A percentile compares a stretch with the other conserved stretches of the same genome.
Conservation (phyloP, 2,797 vertebrate genomes). For the Falco berigora region DNA sequence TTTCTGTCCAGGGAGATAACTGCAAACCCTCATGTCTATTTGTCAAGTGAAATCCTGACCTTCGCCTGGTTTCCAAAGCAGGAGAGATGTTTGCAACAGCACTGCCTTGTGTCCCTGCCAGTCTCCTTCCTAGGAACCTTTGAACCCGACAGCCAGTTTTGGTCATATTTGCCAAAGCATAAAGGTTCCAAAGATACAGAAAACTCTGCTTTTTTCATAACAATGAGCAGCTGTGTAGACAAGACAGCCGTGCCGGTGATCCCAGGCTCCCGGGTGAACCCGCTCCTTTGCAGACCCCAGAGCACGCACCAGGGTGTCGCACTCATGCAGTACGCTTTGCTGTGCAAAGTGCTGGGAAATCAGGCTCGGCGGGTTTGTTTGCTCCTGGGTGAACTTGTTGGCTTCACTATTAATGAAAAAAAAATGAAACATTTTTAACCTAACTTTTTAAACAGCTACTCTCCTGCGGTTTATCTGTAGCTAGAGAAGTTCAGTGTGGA, state of each 20-base stretch:
- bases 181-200: background rate
- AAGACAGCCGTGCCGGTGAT: background rate
- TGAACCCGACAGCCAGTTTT: background rate
- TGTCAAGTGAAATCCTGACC: background rate
- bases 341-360: background rate
- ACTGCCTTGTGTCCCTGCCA: background rate
- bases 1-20: background rate
- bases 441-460: background rate
- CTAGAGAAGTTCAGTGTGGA: background rate
- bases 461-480: background rate
- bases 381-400: background rate
- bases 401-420: background rate
- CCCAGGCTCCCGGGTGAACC: background rate
- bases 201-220: background rate
- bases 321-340: background rate
- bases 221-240: background rate
- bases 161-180: background rate
- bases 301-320: rapidly evolving
- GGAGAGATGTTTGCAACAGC: background rate
- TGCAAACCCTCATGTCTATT: background rate
- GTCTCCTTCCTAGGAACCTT: background rate
- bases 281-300: rapidly evolving
- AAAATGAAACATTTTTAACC: background rate
- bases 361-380: rapidly evolving
- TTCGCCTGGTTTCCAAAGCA: background rate